Base-by-base conservation (phyloP, 1,140 invertebrate species). In the Aphelinus certus region DNA sequence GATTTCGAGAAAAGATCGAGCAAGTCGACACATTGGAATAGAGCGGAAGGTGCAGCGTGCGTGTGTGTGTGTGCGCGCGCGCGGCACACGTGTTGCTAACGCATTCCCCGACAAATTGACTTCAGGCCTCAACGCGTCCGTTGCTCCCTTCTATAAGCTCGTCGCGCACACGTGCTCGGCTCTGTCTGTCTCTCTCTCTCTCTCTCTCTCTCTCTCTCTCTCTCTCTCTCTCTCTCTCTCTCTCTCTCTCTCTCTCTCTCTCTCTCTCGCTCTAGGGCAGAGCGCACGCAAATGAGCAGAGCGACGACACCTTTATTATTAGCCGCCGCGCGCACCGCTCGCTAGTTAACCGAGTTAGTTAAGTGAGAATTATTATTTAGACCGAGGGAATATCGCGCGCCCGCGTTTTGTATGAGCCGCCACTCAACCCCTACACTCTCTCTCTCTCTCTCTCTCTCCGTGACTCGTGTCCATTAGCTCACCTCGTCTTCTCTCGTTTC, bases 351-450 rank as follows among this genome's bases (percentile, higher is more conserved):
- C 81, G 82, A 85, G 82, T 87, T 85, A 83, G 83, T 87, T 87
- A 86, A 87, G 84, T 86, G 86, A 84, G 85, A 87, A 88, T 88
- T 87, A 88, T 87, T 87, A 88, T 87, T 88, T 85, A 86, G 84
- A 83, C 71, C 77, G 80, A 73, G 69, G 73, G 76, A 76, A 75
- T 81, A 65, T 66, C 46, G 43, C 48, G 26, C 0, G 26, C 26
- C 26, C 26, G 43, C 53, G 51, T 66, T 68, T 68, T 42, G 58
- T 60, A 4, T 61, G 53, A 7, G 57, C 77, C 61, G 43, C 45
- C 4, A 72, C 68, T 60, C 43, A 6, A 26, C 26, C 26, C 26
- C 26, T 26, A 26, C 26, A 26, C 26, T 26, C 26, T 26, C 26
- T 26, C 26, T 26, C 26, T 26, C 26, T 26, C 26, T 26, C 26